These are phyloP conservation scores for Gallinago paraguaiae DNA, from an alignment of 2,113 vertebrate genomes.

Conservation along the genomic window DNA sequence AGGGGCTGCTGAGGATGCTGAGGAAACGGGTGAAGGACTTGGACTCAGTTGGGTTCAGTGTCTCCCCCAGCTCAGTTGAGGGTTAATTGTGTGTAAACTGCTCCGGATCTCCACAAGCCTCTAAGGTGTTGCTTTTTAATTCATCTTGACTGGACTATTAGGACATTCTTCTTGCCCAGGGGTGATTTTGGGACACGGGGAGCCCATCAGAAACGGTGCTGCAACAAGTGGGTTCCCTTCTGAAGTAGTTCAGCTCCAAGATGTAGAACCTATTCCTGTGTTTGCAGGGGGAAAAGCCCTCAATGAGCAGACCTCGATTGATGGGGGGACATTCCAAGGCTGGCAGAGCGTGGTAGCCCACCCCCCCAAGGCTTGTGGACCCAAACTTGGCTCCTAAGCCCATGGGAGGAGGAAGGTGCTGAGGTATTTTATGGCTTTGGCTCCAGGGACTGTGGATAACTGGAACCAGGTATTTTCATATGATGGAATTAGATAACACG, in stretches of 20 bases:
- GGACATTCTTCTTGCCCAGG: neutral
- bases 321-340: neutral
- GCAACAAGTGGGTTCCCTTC: neutral
- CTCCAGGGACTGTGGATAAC: too few species aligned
- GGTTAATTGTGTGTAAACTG: neutral
- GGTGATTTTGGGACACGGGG: neutral
- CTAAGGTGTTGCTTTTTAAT: neutral
- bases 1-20: neutral
- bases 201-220: neutral
- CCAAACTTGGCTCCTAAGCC: neutral
- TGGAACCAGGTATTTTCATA: too few species aligned
- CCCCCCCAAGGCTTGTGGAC: accelerated
- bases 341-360: neutral
- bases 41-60: neutral
- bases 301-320: neutral
- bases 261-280: neutral
- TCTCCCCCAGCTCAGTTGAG: neutral
- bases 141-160: neutral
- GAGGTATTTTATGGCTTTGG: neutral
- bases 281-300: neutral
- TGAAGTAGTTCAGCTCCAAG: neutral
- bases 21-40: neutral
- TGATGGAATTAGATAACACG: accelerated
- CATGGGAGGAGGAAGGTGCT: accelerated
- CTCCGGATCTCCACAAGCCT: neutral